Percentiles rank a stretch among this genome's conserved stretches.
Evolutionary conservation across 2,113 vertebrate species (phyloP).

Genomic region (Agelaius tricolor): DNA sequence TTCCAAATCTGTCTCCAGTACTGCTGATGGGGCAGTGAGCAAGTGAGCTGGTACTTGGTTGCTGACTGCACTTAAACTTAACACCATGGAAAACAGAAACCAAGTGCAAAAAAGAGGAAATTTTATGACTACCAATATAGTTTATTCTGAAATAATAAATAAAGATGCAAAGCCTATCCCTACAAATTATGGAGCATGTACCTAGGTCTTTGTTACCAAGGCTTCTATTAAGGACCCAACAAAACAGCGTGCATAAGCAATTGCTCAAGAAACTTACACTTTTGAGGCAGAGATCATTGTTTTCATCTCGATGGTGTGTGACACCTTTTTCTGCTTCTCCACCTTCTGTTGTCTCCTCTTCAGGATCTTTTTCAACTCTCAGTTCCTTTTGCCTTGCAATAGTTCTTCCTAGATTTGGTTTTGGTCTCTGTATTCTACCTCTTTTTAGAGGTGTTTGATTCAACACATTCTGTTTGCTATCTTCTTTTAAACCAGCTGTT

Average conservation of each 20-base stretch:
- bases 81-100: not conserved
- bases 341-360: not conserved
- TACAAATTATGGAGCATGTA: not conserved
- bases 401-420: constrained; percentile 64
- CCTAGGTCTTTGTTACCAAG: not conserved
- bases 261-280: constrained; percentile 59
- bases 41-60: not conserved
- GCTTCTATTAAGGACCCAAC: not conserved
- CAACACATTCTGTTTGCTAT: not conserved
- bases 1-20: not conserved
- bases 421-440: constrained; percentile 64
- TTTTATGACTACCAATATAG: not conserved
- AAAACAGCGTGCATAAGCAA: not conserved
- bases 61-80: not conserved
- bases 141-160: not conserved
- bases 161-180: not conserved
- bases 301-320: not conserved
- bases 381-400: constrained; percentile 33
- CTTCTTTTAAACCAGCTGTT: constrained; percentile 25
- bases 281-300: not conserved
- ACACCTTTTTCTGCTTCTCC: not conserved
- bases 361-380: not conserved
- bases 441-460: constrained; percentile 42
- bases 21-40: not conserved
- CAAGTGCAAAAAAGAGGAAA: not conserved